These are phyloP conservation scores for Drosophila seclusa DNA, from an alignment of 2,888 invertebrate genomes.

Conservation along the genomic window DNA sequence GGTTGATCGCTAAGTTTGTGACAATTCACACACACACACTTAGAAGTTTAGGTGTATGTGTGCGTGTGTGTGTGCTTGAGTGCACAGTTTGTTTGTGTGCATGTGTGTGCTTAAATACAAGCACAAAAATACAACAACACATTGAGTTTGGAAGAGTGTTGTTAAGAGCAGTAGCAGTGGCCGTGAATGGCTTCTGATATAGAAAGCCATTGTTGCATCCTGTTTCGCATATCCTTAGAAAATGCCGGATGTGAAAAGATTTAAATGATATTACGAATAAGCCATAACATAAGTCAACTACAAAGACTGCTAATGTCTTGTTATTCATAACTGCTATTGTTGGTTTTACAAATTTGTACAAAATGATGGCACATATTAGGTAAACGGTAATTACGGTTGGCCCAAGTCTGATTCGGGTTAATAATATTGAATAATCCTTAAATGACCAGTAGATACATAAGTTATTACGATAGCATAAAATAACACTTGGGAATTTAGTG, in stretches of 20 bases:
- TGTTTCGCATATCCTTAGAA: constrained; percentile 66
- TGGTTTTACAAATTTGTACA: constrained; percentile 15
- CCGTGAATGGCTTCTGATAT: constrained; percentile 67
- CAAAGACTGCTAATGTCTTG: constrained; percentile 42
- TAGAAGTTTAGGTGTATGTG: not conserved
- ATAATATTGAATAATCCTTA: not conserved
- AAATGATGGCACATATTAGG: not conserved
- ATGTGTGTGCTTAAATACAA: not conserved
- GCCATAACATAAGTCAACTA: constrained; percentile 21
- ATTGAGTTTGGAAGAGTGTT: constrained; percentile 18
- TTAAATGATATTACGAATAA: constrained; percentile 44
- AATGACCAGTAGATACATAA: not conserved
- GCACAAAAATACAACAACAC: not conserved
- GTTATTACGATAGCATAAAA: not conserved
- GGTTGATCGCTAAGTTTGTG: constrained; percentile 22
- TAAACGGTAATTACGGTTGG: constrained; percentile 1
- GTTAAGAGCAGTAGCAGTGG: constrained; percentile 14
- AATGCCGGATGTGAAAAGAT: constrained; percentile 62
- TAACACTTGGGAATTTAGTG: not conserved
- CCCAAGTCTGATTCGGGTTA: not conserved
- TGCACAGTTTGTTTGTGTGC: constrained; percentile 7
- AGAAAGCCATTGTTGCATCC: constrained; percentile 79
- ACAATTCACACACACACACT: not conserved
- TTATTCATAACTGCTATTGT: constrained; percentile 52
- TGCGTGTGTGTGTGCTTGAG: not conserved